Evolutionary conservation across 1,140 invertebrate species (phyloP), one percentile per base, ranked within the genome.

Genomic region (Vollenhovia emeryi): DNA sequence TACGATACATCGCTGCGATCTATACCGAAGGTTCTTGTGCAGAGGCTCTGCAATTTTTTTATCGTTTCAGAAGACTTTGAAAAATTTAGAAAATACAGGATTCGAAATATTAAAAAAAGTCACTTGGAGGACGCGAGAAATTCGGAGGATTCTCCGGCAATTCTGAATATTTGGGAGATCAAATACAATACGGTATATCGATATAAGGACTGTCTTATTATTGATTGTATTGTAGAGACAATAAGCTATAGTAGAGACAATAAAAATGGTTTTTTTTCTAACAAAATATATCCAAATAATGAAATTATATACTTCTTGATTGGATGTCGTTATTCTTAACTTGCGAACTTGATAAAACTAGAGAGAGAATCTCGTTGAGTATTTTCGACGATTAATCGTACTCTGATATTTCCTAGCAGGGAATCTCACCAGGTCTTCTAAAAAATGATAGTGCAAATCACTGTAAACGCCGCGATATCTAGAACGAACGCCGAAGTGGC

Each of bases 401-500:
- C 62, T 13, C 11, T 68, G 2, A 30, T 21, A 27, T 9, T n/a
- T 52, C 30, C 48, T 18, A 11, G 27, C 11, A 30, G 3, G 18
- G 9, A 6, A 33, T 36, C 11, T 68, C 15, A 21, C 4, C 3
- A 36, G 15, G 30, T 8, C n/a, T 36, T 0, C 6, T 21, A 21
- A 52, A 21, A 73, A 50, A 3, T 43, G 8, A 15, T 27, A 18
- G 15, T 55, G n/a, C n/a, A 66, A 48, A 66, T 66, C 36, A 27
- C 3, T 33, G 30, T 62, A 76, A 78, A 59, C 27, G 57, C 13
- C 15, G 40, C 24, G 13, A 4, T 40, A 48, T 50, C 62, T 33
- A 45, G 76, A 64, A 69, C 62, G 15, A 78, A 69, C 11, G 48
- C 15, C 21, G 52, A 80, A 69, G 40, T 55, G 52, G 30, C 48